Conservation (phyloP, 2,113 vertebrate species). For the Gulo gulo region DNA sequence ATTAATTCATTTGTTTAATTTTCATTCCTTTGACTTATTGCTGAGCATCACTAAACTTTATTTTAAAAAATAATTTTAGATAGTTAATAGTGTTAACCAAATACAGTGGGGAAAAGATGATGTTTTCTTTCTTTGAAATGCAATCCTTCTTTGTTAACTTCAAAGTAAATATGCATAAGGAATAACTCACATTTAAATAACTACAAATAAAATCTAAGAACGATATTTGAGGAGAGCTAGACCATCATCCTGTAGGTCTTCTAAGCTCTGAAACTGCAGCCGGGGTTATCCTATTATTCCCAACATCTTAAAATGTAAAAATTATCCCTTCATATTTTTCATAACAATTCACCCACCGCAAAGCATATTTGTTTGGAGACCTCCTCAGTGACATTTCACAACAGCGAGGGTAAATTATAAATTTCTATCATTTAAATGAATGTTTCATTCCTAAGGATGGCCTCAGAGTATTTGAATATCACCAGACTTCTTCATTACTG, state of each 20-base stretch:
- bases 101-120: neutral
- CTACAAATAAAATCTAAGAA: neutral
- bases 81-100: neutral
- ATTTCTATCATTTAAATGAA: neutral
- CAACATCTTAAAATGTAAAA: neutral
- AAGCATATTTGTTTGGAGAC: slow-evolving; percentile 7
- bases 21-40: neutral
- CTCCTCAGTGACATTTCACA: slow-evolving; percentile 19
- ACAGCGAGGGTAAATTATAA: neutral
- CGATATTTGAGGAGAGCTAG: neutral
- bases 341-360: slow-evolving; percentile 19
- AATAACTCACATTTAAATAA: neutral
- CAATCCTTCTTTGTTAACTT: neutral
- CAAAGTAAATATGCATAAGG: neutral
- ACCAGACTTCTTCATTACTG: neutral
- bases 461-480: neutral
- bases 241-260: neutral
- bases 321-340: neutral
- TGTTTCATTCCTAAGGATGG: neutral
- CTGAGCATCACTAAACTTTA: neutral
- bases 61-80: slow-evolving; percentile 8
- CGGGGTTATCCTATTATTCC: neutral
- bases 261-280: neutral
- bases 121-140: slow-evolving; percentile 1
- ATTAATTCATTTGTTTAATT: neutral